A percentile compares a stretch with the other conserved stretches of the same genome.
Conservation (phyloP, 1,140 invertebrate species). For the Drosophila ironensis region DNA sequence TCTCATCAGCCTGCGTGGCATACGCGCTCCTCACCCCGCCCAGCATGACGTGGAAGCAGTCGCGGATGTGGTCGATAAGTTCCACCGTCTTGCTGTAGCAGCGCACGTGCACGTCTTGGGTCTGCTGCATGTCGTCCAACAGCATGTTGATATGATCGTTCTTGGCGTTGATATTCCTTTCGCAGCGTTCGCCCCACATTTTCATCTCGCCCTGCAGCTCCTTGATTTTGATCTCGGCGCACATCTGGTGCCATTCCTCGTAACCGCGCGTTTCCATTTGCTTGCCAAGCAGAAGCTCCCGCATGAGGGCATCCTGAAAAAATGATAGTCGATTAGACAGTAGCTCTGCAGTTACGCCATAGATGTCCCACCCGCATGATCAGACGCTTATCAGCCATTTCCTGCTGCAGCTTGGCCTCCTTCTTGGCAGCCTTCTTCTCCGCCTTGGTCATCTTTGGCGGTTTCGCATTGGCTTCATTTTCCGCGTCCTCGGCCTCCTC, state of each 20-base stretch:
- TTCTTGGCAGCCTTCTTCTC: conserved; percentile 43
- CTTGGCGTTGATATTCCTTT: conserved; percentile 47
- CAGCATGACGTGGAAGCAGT: conserved; percentile 60
- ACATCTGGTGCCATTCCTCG: conserved; percentile 64
- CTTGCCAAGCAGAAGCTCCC: conserved; percentile 64
- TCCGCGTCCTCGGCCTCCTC: neutral
- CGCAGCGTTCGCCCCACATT: conserved; percentile 44
- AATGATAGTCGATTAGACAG: neutral
- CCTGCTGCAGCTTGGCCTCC: conserved; percentile 29
- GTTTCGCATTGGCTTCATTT: neutral
- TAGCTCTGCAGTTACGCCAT: too few species aligned
- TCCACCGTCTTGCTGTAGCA: conserved; percentile 47
- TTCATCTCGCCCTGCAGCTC: conserved; percentile 60
- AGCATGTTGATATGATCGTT: conserved; percentile 62
- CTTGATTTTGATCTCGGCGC: conserved; percentile 52
- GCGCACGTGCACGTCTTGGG: conserved; percentile 52
- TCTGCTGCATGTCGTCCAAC: conserved; percentile 57
- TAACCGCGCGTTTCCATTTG: conserved; percentile 46
- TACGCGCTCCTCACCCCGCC: conserved; percentile 43
- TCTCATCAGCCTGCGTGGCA: conserved; percentile 57
- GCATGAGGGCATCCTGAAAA: conserved; percentile 50
- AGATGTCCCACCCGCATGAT: conserved; percentile 41
- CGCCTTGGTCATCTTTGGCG: conserved; percentile 37
- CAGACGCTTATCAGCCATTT: conserved; percentile 35
- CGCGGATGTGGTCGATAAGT: conserved; percentile 63